Evolutionary conservation across 2,113 vertebrate genomes (phyloP).

Genomic region (Pogonocichla stellata): DNA sequence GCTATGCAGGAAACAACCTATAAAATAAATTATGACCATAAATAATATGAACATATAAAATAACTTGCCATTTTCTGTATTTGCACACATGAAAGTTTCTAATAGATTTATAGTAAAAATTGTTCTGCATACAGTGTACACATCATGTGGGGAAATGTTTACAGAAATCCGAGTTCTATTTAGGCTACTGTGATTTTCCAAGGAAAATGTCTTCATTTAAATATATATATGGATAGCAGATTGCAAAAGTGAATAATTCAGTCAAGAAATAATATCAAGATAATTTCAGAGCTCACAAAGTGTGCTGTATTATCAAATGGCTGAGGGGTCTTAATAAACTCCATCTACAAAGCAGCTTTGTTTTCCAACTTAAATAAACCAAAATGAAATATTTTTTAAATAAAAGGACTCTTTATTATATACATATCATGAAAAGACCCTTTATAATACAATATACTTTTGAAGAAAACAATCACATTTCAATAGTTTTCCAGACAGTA

Average conservation of each 20-base stretch:
- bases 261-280: neutral
- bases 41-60: neutral
- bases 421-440: neutral
- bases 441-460: neutral
- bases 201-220: slow-evolving; percentile 5
- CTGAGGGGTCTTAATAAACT: neutral
- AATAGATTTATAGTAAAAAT: neutral
- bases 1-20: neutral
- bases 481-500: neutral
- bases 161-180: neutral
- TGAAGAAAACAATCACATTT: neutral
- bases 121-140: neutral
- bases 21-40: neutral
- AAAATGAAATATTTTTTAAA: neutral
- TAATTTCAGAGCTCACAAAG: neutral
- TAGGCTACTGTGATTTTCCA: neutral
- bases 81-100: neutral
- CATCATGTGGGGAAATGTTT: neutral
- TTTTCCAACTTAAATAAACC: neutral
- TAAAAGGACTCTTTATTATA: neutral
- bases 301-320: neutral
- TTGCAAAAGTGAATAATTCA: neutral
- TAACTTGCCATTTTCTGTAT: neutral
- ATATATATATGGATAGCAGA: neutral
- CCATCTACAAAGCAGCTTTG: neutral